Evolutionary conservation across 2,113 vertebrate species (phyloP), one percentile per base, ranked within the genome.

Genomic region (Pelvicachromis taeniatus): DNA sequence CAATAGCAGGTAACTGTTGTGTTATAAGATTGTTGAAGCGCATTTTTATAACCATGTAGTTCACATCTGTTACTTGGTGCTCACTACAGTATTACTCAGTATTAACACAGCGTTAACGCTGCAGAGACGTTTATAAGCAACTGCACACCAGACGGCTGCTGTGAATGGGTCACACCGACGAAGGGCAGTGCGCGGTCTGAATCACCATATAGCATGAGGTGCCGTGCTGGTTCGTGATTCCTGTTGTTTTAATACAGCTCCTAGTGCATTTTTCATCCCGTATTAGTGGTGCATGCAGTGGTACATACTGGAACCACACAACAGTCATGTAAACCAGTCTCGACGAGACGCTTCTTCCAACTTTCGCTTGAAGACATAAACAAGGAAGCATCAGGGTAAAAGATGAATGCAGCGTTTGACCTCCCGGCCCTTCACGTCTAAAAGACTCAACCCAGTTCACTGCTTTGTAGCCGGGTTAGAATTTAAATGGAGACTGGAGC

Each of bases 141-240:
- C 65, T 19, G 3, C 42, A 73, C 42, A 50, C 2, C 40, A 29
- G 40, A 12, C 42, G 9, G 9, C 4, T 26, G 14, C 9, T 48
- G 40, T 19, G 68, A 48, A 3, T 0, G 45, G 68, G 68, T 73
- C 23, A 48, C 23, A 29, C 68, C 12, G 68, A 12, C 14, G 68
- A 17, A 40, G 35, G n/a, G 12, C 12, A 23, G 9, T 17, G 68
- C 29, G 23, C 23, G 16, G 9, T 19, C 42, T 31, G 16, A 38
- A 73, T 29, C 42, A 12, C 6, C 23, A 6, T 0, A 0, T 29
- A 48, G 68, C 12, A 16, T 19, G 16, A 31, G 31, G 68, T 12
- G 42, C 16, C 13, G 17, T 38, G 31, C 68, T 29, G 16, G 40
- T 14, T 73, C 40, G 40, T 4, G 26, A 45, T 70, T 70, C 21